Percentiles rank a stretch among this genome's conserved stretches.
Conservation (phyloP, 2,888 invertebrate genomes). For the Archips xylosteana region DNA sequence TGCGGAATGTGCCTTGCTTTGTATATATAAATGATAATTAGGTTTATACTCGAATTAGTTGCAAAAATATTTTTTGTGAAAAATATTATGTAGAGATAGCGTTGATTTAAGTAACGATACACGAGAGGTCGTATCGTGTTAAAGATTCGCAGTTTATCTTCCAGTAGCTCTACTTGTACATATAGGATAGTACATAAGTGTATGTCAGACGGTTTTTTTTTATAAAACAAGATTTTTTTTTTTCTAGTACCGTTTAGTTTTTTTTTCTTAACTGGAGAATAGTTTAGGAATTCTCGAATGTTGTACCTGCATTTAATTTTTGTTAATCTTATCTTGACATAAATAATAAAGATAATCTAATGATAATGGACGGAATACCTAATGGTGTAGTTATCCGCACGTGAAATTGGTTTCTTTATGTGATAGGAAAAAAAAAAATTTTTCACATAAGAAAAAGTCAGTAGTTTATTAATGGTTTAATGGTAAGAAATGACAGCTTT, state of each 20-base stretch:
- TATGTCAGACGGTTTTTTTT: constrained; percentile 70
- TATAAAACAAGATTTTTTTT: constrained; percentile 69
- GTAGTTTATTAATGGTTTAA: constrained; percentile 77
- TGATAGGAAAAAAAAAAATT: constrained; percentile 66
- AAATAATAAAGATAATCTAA: constrained; percentile 75
- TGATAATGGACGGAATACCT: constrained; percentile 41
- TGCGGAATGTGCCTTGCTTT: constrained; percentile 86
- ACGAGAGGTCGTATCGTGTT: constrained; percentile 80
- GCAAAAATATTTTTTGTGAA: constrained; percentile 84
- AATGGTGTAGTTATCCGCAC: constrained; percentile 77
- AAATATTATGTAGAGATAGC: constrained; percentile 79
- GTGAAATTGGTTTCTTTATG: constrained; percentile 71
- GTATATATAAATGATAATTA: constrained; percentile 79
- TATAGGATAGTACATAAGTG: constrained; percentile 77
- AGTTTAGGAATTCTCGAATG: constrained; percentile 81
- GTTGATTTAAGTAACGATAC: constrained; percentile 78
- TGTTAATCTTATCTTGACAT: constrained; percentile 82
- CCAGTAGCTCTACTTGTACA: constrained; percentile 82
- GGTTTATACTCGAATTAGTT: constrained; percentile 85
- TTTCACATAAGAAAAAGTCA: constrained; percentile 80
- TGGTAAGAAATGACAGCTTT: constrained; percentile 82
- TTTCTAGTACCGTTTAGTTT: constrained; percentile 81
- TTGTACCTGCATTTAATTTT: constrained; percentile 86
- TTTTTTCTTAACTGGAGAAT: constrained; percentile 80
- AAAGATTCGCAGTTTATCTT: constrained; percentile 85